Percentiles rank a stretch among this genome's conserved stretches.
phyloP scores from a whole-genome alignment of 2,113 vertebrate species.

The Perccottus glenii region DNA sequence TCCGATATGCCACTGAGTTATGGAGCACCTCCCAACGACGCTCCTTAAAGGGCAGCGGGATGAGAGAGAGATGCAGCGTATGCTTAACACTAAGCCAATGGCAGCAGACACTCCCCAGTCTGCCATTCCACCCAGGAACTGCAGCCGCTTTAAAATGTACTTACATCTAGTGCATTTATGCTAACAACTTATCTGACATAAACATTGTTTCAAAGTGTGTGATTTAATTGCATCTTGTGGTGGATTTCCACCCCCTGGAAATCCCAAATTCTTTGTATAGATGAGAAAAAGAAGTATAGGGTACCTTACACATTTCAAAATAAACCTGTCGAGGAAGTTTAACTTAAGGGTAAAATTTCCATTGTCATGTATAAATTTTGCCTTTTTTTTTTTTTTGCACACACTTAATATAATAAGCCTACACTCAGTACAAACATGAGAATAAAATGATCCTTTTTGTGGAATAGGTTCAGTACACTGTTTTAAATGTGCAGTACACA shows the following conservation, averaged over 20 bases:
- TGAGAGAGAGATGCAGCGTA: conserved; percentile 54
- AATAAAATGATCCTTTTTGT: no score
- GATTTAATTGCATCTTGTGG: background rate
- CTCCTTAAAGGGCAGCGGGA: conserved; percentile 72
- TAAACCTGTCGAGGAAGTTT: no score
- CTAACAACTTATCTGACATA: conserved; percentile 17
- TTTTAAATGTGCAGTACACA: no score
- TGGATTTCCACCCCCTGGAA: background rate
- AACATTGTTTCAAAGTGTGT: background rate
- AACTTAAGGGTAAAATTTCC: no score
- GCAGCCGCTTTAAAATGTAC: conserved; percentile 23
- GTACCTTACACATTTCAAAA: no score
- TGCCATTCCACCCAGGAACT: conserved; percentile 35
- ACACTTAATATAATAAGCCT: no score
- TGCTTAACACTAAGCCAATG: conserved; percentile 63
- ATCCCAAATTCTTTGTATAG: no score
- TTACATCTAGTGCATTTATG: conserved; percentile 41
- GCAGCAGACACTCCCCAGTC: conserved; percentile 64
- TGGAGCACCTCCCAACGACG: conserved; percentile 64
- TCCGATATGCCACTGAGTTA: conserved; percentile 68
- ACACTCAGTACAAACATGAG: no score
- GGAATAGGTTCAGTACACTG: no score
- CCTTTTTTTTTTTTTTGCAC: no score
- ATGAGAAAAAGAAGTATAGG: no score
- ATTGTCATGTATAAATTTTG: no score